phyloP scores from a whole-genome alignment of 2,797 vertebrate species.

The Epinephelus coioides region DNA sequence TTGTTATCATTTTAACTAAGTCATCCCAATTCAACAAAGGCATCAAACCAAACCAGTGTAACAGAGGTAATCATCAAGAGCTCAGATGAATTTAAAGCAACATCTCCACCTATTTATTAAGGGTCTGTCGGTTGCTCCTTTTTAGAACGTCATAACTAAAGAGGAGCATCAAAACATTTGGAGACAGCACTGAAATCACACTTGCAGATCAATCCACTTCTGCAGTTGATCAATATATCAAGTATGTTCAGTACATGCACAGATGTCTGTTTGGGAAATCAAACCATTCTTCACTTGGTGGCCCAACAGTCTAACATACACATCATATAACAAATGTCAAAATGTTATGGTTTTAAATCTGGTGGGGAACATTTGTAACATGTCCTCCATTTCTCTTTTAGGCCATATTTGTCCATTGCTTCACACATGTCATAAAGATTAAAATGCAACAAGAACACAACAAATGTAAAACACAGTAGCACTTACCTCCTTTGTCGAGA shows the following conservation, averaged over 20 bases:
- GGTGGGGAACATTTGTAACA: not conserved
- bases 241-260: not conserved
- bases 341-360: not conserved
- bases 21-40: constrained; percentile 7
- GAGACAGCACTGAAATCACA: not conserved
- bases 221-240: not conserved
- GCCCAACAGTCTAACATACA: not conserved
- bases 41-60: constrained; percentile 13
- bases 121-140: too few species aligned
- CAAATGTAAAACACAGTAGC: too few species aligned
- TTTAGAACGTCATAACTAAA: not conserved
- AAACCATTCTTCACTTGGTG: not conserved
- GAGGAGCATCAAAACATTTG: not conserved
- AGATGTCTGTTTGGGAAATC: not conserved
- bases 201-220: not conserved
- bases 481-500: not conserved
- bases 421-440: not conserved
- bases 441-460: not conserved
- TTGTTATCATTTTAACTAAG: not conserved
- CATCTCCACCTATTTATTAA: not conserved
- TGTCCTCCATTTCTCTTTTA: not conserved
- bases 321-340: not conserved
- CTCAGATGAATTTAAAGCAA: not conserved
- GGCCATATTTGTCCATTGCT: not conserved
- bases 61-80: not conserved